Evolutionary conservation across 64 coral and sea anemone genomes (phyloP).

Genomic region (Catalaphyllia jardinei): DNA sequence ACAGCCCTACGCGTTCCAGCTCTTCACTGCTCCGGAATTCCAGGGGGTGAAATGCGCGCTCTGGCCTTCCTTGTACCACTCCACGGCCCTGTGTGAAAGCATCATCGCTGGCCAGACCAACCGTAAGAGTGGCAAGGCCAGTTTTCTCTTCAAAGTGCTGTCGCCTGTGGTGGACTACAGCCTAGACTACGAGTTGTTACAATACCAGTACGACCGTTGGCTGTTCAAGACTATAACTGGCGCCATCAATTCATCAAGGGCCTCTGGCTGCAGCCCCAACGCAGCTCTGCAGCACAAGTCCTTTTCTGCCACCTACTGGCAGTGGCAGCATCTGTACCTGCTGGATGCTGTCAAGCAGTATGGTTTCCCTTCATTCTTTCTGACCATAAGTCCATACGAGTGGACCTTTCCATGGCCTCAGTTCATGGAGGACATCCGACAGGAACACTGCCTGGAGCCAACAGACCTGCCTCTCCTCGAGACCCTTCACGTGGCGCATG

Average conservation of each 20-base stretch:
- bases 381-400: neutral
- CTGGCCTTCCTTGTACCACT: slow-evolving; percentile 54
- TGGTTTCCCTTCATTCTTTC: slow-evolving; percentile 7
- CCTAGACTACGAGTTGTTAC: neutral
- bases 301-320: slow-evolving; percentile 41
- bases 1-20: neutral
- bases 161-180: neutral
- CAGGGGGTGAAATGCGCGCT: slow-evolving; percentile 4
- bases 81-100: neutral
- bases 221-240: slow-evolving; percentile 45
- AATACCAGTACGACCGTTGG: slow-evolving; percentile 65
- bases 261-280: neutral
- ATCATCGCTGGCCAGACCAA: neutral
- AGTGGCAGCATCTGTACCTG: slow-evolving; percentile 38
- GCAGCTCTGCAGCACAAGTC: slow-evolving; percentile 43
- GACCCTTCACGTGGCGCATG: slow-evolving; percentile 45
- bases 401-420: slow-evolving; percentile 28
- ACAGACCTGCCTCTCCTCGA: slow-evolving; percentile 18
- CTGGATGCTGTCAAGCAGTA: slow-evolving; percentile 41
- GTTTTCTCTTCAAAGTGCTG: slow-evolving; percentile 2
- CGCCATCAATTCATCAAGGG: neutral
- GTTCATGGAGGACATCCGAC: neutral
- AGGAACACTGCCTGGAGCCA: neutral
- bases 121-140: slow-evolving; percentile 9
- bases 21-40: neutral